These are phyloP conservation scores for Laterallus jamaicensis DNA, from an alignment of 2,113 vertebrate species.

Conservation along the genomic window DNA sequence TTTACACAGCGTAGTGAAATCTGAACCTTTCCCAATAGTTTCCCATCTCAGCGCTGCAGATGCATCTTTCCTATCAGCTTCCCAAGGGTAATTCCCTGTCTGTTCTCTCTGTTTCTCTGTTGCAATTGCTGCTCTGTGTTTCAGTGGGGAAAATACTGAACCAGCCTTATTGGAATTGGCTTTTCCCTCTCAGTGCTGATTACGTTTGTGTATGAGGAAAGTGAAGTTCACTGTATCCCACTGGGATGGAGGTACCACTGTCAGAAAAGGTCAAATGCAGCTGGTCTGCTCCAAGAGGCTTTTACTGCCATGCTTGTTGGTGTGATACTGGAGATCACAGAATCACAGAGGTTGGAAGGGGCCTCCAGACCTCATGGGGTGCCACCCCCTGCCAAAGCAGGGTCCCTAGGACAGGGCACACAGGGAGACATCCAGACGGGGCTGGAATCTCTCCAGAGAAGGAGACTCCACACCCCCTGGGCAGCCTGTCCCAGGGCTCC, in stretches of 20 bases:
- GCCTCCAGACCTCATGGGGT: too few relatives aligned
- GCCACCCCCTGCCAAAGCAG: too few relatives aligned
- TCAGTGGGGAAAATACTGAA: not conserved
- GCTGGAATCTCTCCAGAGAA: too few relatives aligned
- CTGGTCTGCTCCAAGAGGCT: not conserved
- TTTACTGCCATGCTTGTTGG: not conserved
- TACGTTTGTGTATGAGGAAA: not conserved
- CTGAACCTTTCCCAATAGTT: not conserved
- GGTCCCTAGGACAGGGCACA: too few relatives aligned
- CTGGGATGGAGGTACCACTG: not conserved
- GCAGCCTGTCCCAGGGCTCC: too few relatives aligned
- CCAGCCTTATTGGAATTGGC: not conserved
- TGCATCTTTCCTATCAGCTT: not conserved
- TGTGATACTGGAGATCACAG: not conserved
- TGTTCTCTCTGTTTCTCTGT: not conserved
- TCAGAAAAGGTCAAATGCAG: not conserved
- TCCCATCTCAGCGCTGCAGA: not conserved
- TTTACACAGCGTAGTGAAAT: fast-evolving
- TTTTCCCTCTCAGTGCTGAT: not conserved
- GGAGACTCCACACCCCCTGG: too few relatives aligned
- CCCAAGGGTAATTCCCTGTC: not conserved
- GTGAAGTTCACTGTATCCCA: not conserved
- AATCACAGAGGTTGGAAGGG: too few relatives aligned
- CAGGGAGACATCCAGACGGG: too few relatives aligned
- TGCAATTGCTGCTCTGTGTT: not conserved